Evolutionary conservation across 2,113 vertebrate species (phyloP).

Genomic region (Dendropsophus ebraccatus): DNA sequence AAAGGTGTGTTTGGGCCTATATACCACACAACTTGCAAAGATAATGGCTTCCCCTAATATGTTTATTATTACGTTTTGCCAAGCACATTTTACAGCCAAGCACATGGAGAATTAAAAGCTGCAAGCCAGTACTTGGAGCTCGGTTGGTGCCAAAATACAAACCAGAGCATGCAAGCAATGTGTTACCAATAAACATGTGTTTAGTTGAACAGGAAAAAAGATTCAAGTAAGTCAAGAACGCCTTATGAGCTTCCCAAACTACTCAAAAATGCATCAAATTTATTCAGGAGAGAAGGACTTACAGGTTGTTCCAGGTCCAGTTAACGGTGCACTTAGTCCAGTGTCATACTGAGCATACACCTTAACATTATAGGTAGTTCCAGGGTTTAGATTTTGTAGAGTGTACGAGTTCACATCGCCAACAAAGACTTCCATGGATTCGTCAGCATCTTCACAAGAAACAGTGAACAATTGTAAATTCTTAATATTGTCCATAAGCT

Average conservation of each 20-base stretch:
- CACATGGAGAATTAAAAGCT: not conserved
- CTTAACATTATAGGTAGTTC: conserved; percentile 89
- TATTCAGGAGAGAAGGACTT: conserved; percentile 64
- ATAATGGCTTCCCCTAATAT: not conserved
- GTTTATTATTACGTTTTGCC: too few species aligned
- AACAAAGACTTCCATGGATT: conserved; percentile 87
- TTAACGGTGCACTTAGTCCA: conserved; percentile 82
- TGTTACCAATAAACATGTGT: not conserved
- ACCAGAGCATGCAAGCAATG: not conserved
- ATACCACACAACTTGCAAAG: not conserved
- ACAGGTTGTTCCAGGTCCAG: conserved; percentile 91
- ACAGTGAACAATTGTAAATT: not conserved
- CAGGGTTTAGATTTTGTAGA: conserved; percentile 89
- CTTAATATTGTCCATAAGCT: not conserved
- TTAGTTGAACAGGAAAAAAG: not conserved
- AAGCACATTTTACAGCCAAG: too few species aligned
- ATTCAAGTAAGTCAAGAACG: not conserved
- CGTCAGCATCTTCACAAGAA: conserved; percentile 77
- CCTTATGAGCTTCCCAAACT: not conserved
- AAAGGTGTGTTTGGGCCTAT: not conserved
- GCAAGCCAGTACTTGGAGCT: not conserved
- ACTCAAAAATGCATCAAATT: not conserved
- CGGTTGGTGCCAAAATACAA: not conserved
- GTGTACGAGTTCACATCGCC: conserved; percentile 91
- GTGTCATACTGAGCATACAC: conserved; percentile 90